Conservation (phyloP, 2,113 vertebrate species). For the Rhadina sibilatrix region DNA sequence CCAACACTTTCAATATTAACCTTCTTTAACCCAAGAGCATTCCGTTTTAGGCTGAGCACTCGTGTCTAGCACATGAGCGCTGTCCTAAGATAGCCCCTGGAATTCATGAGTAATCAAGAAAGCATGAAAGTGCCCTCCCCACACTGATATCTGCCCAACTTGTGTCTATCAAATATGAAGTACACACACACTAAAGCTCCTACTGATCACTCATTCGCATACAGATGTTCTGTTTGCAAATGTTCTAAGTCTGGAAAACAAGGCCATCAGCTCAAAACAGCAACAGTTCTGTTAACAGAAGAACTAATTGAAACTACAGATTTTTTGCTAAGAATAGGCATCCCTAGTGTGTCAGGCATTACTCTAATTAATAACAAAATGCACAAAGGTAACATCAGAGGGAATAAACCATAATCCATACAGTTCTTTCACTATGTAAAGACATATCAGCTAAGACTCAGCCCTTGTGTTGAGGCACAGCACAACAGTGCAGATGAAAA, state of each 20-base stretch:
- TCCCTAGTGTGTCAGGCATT: not conserved
- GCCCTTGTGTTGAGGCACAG: not conserved
- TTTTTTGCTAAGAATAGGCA: not conserved
- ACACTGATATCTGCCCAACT: not conserved
- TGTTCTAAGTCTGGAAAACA: not conserved
- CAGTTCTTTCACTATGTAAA: not conserved
- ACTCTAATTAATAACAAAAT: not conserved
- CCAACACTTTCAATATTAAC: not conserved
- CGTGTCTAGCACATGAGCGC: not conserved
- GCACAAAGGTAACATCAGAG: not conserved
- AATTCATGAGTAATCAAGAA: slow-evolving; percentile 30
- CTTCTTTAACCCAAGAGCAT: not conserved
- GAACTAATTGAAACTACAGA: not conserved
- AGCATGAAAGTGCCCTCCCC: not conserved
- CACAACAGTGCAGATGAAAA: not conserved
- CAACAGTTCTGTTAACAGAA: not conserved
- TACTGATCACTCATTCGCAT: not conserved
- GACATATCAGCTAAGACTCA: not conserved
- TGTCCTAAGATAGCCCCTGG: slow-evolving; percentile 36
- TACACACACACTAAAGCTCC: not conserved
- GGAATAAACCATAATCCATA: not conserved
- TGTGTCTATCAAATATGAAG: not conserved
- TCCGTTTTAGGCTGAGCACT: not conserved
- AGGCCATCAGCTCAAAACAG: not conserved
- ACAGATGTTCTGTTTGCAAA: not conserved